Evolutionary conservation across 1,140 invertebrate genomes (phyloP), one percentile per base, ranked within the genome.

Genomic region (Sitophilus oryzae): DNA sequence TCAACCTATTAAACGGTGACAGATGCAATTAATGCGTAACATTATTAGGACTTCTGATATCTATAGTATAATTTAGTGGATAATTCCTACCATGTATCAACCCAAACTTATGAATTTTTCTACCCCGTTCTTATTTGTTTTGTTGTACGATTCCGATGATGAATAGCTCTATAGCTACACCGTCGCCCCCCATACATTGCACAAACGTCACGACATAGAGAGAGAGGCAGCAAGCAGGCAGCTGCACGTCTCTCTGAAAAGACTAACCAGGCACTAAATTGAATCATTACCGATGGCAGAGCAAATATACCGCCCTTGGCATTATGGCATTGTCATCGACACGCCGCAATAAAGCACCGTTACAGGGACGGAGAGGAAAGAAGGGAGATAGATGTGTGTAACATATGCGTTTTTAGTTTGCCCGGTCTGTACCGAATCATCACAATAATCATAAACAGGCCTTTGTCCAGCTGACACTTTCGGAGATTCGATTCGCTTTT

Each of bases 261-360:
- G 66, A 60, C 66, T 62, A 68, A 66, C 66, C 59, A 64, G 60
- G 53, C 65, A 59, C 62, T 58, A 66, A 68, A 68, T 68, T 68
- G 66, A 68, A 68, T 68, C 65, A 68, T 68, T 68, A 68, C 63
- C 60, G 51, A 51, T 50, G 54, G 63, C 56, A 61, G 14, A 53
- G 61, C 65, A 68, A 68, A 68, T 60, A 68, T 36, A 56, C 63
- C 65, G 65, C 65, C 66, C 65, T 61, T 66, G 19, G 47, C 43
- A 63, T 67, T 66, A 37, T 55, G 22, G 52, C 52, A 59, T 61
- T 61, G 59, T 64, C 58, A 25, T 38, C 59, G 35, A 42, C 20
- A 52, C 43, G 54, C 59, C 59, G 25, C 59, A 61, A 60, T 41
- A 46, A 55, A 47, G 37, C 43, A 18, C 34, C 35, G 51, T 46